phyloP scores from a whole-genome alignment of 2,797 vertebrate genomes.

The Hippopotamyrus pictus region DNA sequence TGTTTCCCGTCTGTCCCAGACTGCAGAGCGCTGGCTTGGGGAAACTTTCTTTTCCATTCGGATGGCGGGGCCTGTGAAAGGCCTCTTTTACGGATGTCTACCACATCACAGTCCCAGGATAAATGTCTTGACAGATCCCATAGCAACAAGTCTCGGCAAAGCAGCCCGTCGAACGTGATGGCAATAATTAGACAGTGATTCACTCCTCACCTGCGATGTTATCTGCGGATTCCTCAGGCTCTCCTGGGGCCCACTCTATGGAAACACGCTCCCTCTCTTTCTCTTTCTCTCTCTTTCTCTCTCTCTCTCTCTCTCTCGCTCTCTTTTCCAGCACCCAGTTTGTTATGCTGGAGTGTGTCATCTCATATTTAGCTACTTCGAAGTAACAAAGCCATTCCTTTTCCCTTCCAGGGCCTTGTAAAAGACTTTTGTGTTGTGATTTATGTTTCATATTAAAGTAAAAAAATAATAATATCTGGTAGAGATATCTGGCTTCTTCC shows the following conservation, averaged over 20 bases:
- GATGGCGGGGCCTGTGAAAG: background rate
- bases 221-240: conserved; percentile 14
- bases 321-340: background rate
- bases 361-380: background rate
- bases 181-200: conserved; percentile 17
- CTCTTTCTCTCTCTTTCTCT: too few relatives aligned
- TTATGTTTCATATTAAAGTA: conserved; percentile 11
- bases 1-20: background rate
- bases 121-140: conserved; percentile 29
- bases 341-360: background rate
- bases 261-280: background rate
- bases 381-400: background rate
- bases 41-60: background rate
- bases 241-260: background rate
- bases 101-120: conserved; percentile 22
- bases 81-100: conserved; percentile 10
- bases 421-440: background rate
- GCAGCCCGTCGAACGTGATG: background rate
- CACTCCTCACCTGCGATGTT: background rate
- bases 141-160: conserved; percentile 24
- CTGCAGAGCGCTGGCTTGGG: background rate
- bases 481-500: background rate
- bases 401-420: background rate
- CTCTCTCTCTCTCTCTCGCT: too few relatives aligned
- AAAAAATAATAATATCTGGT: background rate